A percentile compares a stretch with the other conserved stretches of the same genome.
These are phyloP conservation scores for Archips crataeganus DNA, from an alignment of 2,888 invertebrate genomes.

Conservation along the genomic window DNA sequence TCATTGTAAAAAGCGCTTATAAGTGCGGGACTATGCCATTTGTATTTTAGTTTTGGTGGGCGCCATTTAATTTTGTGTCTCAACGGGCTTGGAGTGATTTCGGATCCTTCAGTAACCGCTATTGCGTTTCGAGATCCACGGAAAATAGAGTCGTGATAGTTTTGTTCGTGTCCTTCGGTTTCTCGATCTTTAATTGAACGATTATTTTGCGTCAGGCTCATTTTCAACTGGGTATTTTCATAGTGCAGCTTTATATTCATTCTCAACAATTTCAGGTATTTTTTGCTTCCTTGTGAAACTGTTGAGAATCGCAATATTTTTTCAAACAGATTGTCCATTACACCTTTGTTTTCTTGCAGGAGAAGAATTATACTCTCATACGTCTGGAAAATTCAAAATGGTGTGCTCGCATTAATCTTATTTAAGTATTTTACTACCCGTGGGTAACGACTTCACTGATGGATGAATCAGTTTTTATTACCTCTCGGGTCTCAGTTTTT, in stretches of 20 bases:
- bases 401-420: neutral
- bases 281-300: conserved; percentile 52
- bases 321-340: conserved; percentile 51
- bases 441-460: too few relatives aligned
- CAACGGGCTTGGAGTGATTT: neutral
- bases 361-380: conserved; percentile 53
- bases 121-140: neutral
- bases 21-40: conserved; percentile 5
- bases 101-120: neutral
- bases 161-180: neutral
- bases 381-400: conserved; percentile 49
- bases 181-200: neutral
- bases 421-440: too few relatives aligned
- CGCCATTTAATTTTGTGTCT: neutral
- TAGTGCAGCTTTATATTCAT: conserved; percentile 57
- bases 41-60: conserved; percentile 9
- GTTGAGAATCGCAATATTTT: conserved; percentile 51
- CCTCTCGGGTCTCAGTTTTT: conserved; percentile 55
- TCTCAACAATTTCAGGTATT: conserved; percentile 56
- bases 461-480: conserved; percentile 34
- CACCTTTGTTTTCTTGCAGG: conserved; percentile 55
- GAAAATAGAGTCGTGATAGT: neutral
- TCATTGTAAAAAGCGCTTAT: neutral
- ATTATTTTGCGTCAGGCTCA: conserved; percentile 38
- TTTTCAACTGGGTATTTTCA: conserved; percentile 60